Base-by-base conservation (phyloP, 2,113 vertebrate species). In the Muntiacus muntjak region DNA sequence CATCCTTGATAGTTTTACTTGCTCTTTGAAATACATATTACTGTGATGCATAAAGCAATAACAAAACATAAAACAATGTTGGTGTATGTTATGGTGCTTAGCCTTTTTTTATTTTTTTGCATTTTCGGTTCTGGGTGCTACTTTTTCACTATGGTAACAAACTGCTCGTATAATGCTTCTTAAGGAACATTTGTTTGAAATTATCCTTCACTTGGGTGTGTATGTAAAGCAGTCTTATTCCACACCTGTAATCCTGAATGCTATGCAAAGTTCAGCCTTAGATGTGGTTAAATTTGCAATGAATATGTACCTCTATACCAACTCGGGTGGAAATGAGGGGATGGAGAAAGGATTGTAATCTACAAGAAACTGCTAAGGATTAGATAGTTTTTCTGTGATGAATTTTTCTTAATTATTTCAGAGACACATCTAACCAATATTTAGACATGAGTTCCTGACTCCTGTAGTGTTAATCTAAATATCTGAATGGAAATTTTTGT, bases 321-420 rank as follows among this genome's bases (percentile, higher is more conserved):
- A 14, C 43, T n/a, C 21, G 36, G n/a, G 15, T 6, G n/a, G 55
- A 26, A 36, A 17, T 43, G 62, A 3, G 30, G 19, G 19, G 33
- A 26, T 58, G 15, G 13, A 4, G 28, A 10, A 15, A 17, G 78
- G 71, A 15, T 67, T 84, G n/a, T 67, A 82, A 55, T 60, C 36
- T 81, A 5, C 0, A 54, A 57, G 52, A 60, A 57, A 54, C 60
- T 83, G 58, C n/a, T 55, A 16, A 94, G 50, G 83, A 26, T 71
- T 17, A 60, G 64, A 47, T 79, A 86, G 19, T 30, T 62, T 47
- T 62, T 71, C 30, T 19, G 0, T 33, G 40, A 86, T n/a, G 55
- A 67, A 64, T 60, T 88, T 93, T 91, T 92, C 71, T 83, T 55
- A 85, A 25, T 87, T 94, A 74, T 30, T 95, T 95, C 60, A 97